A percentile compares a stretch with the other conserved stretches of the same genome.
Conservation (phyloP, 2,888 invertebrate species). For the Bombylius discolor region DNA sequence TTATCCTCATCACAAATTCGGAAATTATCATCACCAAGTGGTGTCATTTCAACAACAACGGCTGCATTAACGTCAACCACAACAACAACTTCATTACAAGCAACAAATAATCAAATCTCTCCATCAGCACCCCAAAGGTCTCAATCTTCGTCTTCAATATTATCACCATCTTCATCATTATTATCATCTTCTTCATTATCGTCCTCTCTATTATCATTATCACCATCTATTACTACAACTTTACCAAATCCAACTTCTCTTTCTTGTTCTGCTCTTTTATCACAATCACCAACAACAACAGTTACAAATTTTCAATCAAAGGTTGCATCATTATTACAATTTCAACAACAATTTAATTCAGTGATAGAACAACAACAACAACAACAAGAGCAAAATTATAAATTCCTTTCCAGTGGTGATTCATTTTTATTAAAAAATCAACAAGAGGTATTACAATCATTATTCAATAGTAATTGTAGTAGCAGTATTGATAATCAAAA, state of each 20-base stretch:
- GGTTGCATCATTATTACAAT: constrained; percentile 2
- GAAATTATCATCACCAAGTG: background rate
- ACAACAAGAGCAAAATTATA: constrained; percentile 2
- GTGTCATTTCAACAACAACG: background rate
- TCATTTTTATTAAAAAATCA: background rate
- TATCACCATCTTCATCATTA: constrained; percentile 1
- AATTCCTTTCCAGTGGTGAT: background rate
- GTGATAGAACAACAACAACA: background rate
- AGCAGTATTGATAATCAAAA: background rate
- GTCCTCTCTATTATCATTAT: background rate
- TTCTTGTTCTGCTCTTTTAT: background rate
- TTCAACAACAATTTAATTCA: constrained; percentile 1
- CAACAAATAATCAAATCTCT: background rate
- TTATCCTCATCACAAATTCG: background rate
- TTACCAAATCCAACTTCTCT: constrained; percentile 2
- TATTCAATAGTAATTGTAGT: background rate
- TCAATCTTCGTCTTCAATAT: constrained; percentile 1
- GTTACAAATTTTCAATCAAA: constrained; percentile 2
- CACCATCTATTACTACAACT: background rate
- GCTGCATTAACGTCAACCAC: background rate
- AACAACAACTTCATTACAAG: background rate
- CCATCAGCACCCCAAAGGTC: background rate
- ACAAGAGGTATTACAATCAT: background rate
- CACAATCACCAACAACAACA: background rate
- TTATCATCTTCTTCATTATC: background rate